Conservation (phyloP, 2,113 vertebrate genomes). For the Microtus pennsylvanicus region DNA sequence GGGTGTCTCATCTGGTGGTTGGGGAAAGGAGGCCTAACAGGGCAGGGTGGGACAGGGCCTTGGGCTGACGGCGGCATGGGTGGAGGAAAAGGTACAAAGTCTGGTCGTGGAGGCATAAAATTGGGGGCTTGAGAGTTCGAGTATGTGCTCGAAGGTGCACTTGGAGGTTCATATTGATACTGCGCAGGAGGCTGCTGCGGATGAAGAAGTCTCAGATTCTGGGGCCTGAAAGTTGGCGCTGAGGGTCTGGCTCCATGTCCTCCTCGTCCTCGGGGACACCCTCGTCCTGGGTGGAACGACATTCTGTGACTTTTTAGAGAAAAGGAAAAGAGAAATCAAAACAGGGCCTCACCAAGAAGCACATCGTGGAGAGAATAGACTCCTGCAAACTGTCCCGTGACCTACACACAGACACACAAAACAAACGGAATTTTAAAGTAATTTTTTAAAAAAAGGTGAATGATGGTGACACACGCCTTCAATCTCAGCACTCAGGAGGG, state of each 20-base stretch:
- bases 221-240: slow-evolving; percentile 89
- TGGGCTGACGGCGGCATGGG: slow-evolving; percentile 89
- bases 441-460: background rate
- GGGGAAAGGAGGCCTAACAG: slow-evolving; percentile 90
- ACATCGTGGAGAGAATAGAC: background rate
- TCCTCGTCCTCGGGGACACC: slow-evolving; percentile 90
- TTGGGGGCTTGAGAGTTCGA: slow-evolving; percentile 86
- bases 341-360: background rate
- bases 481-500: background rate
- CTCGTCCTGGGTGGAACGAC: slow-evolving; percentile 95
- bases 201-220: slow-evolving; percentile 90
- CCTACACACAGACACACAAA: background rate
- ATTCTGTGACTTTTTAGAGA: slow-evolving; percentile 85
- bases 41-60: slow-evolving; percentile 89
- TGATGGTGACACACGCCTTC: background rate
- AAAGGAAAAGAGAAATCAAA: slow-evolving; percentile 54
- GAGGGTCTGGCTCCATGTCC: slow-evolving; percentile 89
- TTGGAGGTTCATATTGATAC: slow-evolving; percentile 92
- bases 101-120: slow-evolving; percentile 91
- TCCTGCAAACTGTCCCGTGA: background rate
- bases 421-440: background rate
- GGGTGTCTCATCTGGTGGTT: slow-evolving; percentile 91
- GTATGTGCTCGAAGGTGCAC: slow-evolving; percentile 87
- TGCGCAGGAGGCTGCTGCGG: slow-evolving; percentile 90
- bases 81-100: slow-evolving; percentile 94